Conservation (phyloP, 1,140 invertebrate species). For the Cotesia vestalis region DNA sequence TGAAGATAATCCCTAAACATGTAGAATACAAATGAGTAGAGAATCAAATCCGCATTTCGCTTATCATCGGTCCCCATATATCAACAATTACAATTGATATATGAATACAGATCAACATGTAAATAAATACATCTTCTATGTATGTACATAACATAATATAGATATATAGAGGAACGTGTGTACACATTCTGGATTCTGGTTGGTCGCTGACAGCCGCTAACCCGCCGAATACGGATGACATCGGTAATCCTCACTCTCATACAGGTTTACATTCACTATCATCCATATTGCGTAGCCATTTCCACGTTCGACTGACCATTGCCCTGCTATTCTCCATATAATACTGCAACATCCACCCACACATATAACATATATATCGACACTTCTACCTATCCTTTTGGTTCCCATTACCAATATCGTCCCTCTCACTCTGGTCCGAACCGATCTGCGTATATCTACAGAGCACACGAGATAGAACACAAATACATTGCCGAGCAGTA, state of each 20-base stretch:
- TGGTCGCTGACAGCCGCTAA: constrained; percentile 62
- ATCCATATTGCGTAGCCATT: constrained; percentile 52
- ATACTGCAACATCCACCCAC: constrained; percentile 6
- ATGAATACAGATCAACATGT: not conserved
- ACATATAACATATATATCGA: not conserved
- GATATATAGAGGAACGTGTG: not conserved
- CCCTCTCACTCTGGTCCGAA: constrained; percentile 8
- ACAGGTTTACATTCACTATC: constrained; percentile 50
- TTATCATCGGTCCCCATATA: not conserved
- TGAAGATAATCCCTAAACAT: too few relatives aligned
- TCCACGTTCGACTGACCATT: constrained; percentile 46
- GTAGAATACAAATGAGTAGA: too few relatives aligned
- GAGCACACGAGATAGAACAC: not conserved
- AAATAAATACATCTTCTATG: too few relatives aligned
- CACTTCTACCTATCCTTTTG: constrained; percentile 16
- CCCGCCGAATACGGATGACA: constrained; percentile 64
- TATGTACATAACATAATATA: not conserved
- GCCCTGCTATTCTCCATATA: constrained; percentile 2
- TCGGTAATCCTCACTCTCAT: constrained; percentile 62
- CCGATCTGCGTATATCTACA: constrained; percentile 22
- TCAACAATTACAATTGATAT: constrained; percentile 62
- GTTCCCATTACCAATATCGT: constrained; percentile 6
- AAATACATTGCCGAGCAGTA: not conserved
- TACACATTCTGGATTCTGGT: constrained; percentile 7
- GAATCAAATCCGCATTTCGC: too few relatives aligned